phyloP scores from a whole-genome alignment of 2,888 invertebrate genomes.

The Diaphora mendica region DNA sequence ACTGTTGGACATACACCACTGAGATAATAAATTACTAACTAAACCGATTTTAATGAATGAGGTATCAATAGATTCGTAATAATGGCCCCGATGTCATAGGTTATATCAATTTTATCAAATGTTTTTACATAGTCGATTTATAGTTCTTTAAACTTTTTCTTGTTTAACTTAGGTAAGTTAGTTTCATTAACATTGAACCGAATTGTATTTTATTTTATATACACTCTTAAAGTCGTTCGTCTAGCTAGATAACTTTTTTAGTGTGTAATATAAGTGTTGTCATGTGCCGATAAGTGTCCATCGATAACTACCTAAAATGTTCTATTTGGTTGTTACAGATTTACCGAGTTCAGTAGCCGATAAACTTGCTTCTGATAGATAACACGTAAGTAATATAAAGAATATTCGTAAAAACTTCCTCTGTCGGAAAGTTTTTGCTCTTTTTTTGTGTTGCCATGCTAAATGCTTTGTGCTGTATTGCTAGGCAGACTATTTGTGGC shows the following conservation, averaged over 20 bases:
- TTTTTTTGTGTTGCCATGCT: slow-evolving; percentile 35
- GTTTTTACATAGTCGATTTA: too few relatives aligned
- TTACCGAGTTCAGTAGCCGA: slow-evolving; percentile 72
- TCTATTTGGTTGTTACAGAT: slow-evolving; percentile 72
- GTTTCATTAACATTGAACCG: not conserved
- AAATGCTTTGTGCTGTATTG: slow-evolving; percentile 19
- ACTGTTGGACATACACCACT: too few relatives aligned
- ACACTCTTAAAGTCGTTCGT: not conserved
- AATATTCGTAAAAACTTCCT: slow-evolving; percentile 13
- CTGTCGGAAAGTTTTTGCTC: slow-evolving; percentile 15
- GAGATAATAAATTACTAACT: too few relatives aligned
- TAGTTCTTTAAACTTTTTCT: too few relatives aligned
- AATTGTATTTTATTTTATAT: not conserved
- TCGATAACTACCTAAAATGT: slow-evolving; percentile 58
- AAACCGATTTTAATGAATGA: too few relatives aligned
- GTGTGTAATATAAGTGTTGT: slow-evolving; percentile 16
- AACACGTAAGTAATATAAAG: slow-evolving; percentile 55
- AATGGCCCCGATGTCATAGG: too few relatives aligned
- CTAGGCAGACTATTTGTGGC: not conserved
- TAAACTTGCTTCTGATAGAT: slow-evolving; percentile 65
- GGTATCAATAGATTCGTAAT: too few relatives aligned
- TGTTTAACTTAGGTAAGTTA: not conserved
- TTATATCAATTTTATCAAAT: too few relatives aligned
- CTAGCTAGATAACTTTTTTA: not conserved
- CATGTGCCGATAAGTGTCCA: slow-evolving; percentile 31